Evolutionary conservation across 1,140 invertebrate species (phyloP).

Genomic region (Adoxophyes honmai): DNA sequence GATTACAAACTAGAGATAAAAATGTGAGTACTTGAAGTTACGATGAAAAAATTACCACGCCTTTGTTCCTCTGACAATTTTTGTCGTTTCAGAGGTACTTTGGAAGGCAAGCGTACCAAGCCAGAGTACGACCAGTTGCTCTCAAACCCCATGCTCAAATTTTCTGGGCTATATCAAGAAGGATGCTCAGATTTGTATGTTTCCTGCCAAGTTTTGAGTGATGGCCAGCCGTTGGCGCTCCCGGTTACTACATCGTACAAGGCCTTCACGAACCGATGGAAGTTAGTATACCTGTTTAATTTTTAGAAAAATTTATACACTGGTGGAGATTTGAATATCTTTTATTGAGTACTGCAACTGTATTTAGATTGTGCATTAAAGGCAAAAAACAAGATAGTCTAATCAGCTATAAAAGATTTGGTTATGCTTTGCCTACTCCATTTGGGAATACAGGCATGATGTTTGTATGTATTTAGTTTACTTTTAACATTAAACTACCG

Average conservation of each 20-base stretch:
- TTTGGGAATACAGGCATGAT: no score
- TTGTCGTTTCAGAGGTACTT: constrained; percentile 86
- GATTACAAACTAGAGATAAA: constrained; percentile 93
- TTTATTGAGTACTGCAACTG: no score
- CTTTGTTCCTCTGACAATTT: constrained; percentile 17
- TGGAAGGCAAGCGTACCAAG: constrained; percentile 92
- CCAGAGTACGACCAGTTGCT: constrained; percentile 93
- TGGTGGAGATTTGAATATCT: no score
- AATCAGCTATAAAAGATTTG: no score
- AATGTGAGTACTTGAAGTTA: constrained; percentile 83
- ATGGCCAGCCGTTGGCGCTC: constrained; percentile 89
- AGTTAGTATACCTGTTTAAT: constrained; percentile 79
- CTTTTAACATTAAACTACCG: no score
- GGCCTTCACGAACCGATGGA: constrained; percentile 94
- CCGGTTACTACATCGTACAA: constrained; percentile 96
- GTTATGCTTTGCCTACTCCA: no score
- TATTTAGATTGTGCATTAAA: no score
- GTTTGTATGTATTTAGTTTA: no score
- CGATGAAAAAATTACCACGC: constrained; percentile 3
- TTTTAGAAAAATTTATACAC: neutral
- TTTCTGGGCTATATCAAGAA: constrained; percentile 90
- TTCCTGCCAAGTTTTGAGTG: constrained; percentile 91
- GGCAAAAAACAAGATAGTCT: no score
- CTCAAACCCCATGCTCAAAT: constrained; percentile 92
- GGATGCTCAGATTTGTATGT: constrained; percentile 92